Evolutionary conservation across 2,888 invertebrate species (phyloP), one percentile per base, ranked within the genome.

Genomic region (Bruchidius siliquastri): DNA sequence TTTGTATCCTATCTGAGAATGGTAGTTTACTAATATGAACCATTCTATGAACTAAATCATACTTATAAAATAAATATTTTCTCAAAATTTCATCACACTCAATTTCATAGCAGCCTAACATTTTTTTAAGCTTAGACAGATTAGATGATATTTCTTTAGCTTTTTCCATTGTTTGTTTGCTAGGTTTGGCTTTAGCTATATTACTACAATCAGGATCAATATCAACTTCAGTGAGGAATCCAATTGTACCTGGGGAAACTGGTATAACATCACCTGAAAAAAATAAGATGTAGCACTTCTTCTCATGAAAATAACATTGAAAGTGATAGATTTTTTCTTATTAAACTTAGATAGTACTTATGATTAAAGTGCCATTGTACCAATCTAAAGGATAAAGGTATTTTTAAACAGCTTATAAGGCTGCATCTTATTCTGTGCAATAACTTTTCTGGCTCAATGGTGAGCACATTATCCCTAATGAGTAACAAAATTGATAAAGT

Each of bases 161-260:
- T 21, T 71, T 22, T 22, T 71, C 72, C 69, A 20, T 49, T 49
- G 8, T 49, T 18, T 49, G 49, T 8, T 8, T 49, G 18, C 13
- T 13, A 8, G 49, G 13, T 18, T 49, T 49, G 13, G 10, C 0
- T 13, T 4, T 49, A 13, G 6, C 13, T 49, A 49, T 49, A 49
- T 13, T 49, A 13, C 18, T 13, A 20, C 8, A 68, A 10, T 68
- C 21, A 68, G 79, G 77, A 74, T 82, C 80, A 73, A 83, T 82
- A 32, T 80, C 77, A 6, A 91, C 83, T 84, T 91, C 90, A 1
- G 91, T 90, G 72, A 89, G 86, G 80, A 90, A 88, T 78, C 89
- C 88, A 21, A 92, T 84, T 67, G 86, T 85, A n/a, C 91, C 91
- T 73, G 88, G 90, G 10, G 84, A 83, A 20, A 87, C 84, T 0